A percentile compares a stretch with the other conserved stretches of the same genome.
Conservation (phyloP, 2,113 vertebrate genomes). For the Felis catus region DNA sequence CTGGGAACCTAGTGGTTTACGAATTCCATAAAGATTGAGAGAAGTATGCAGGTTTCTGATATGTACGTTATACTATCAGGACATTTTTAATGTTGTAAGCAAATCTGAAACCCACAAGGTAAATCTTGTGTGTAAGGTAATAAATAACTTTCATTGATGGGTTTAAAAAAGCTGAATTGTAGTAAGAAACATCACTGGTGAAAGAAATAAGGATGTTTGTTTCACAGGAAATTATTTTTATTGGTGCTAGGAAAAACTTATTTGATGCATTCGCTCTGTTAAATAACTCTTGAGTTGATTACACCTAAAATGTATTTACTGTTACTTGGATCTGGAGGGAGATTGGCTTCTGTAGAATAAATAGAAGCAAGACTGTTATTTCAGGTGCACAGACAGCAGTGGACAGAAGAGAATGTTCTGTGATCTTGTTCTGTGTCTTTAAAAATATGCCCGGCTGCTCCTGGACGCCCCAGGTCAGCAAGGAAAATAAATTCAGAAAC, state of each 20-base stretch:
- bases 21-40: conserved; percentile 42
- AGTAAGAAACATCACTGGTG: not conserved
- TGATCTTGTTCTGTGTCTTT: conserved; percentile 22
- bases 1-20: conserved; percentile 41
- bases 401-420: not conserved
- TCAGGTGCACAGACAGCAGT: not conserved
- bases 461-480: not conserved
- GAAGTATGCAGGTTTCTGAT: conserved; percentile 3
- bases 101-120: conserved; percentile 4
- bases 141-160: not conserved
- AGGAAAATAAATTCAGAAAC: conserved; percentile 32
- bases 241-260: not conserved
- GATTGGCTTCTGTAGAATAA: not conserved
- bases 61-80: not conserved
- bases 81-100: not conserved
- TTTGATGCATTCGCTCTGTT: not conserved
- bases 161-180: conserved; percentile 39
- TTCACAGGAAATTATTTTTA: conserved; percentile 34
- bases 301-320: not conserved
- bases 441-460: conserved; percentile 1
- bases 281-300: not conserved
- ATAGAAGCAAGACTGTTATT: not conserved
- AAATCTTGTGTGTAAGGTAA: not conserved
- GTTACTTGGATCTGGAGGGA: not conserved
- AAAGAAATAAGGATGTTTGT: not conserved